Conservation (phyloP, 2,888 invertebrate genomes). For the Eupithecia centaureata region DNA sequence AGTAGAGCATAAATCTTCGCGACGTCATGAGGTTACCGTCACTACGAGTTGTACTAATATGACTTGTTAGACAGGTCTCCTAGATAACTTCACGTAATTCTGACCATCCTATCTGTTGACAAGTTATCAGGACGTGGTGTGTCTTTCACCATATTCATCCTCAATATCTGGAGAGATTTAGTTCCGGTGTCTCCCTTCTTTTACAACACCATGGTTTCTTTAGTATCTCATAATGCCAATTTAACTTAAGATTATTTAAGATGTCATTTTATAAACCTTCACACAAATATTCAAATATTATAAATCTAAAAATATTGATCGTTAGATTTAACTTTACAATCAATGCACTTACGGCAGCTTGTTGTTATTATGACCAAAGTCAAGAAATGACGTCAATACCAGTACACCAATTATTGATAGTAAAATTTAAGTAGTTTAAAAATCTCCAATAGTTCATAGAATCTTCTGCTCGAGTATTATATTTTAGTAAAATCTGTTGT, state of each 20-base stretch:
- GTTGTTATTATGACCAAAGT: slow-evolving; percentile 10
- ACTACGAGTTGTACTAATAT: background rate
- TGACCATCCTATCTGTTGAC: background rate
- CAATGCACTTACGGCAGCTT: slow-evolving; percentile 19
- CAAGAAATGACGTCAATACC: slow-evolving; percentile 9
- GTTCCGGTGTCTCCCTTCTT: too few relatives aligned
- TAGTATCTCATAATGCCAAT: background rate
- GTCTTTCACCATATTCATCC: slow-evolving; percentile 13
- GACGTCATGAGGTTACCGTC: background rate
- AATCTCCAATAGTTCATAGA: background rate
- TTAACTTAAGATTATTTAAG: too few relatives aligned
- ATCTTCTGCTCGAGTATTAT: slow-evolving; percentile 30
- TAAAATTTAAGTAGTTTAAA: background rate
- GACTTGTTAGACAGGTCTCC: background rate
- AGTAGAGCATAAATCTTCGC: background rate
- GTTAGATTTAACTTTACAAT: background rate
- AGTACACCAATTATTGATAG: slow-evolving; percentile 21
- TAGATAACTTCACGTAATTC: background rate
- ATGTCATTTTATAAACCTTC: too few relatives aligned
- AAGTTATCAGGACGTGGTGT: background rate
- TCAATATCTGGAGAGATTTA: background rate
- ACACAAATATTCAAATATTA: too few relatives aligned
- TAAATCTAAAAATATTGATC: background rate
- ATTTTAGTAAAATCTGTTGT: slow-evolving; percentile 37
- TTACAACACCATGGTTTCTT: background rate